Evolutionary conservation across 2,888 invertebrate genomes (phyloP), one percentile per base, ranked within the genome.

Genomic region (Agrotis ipsilon): DNA sequence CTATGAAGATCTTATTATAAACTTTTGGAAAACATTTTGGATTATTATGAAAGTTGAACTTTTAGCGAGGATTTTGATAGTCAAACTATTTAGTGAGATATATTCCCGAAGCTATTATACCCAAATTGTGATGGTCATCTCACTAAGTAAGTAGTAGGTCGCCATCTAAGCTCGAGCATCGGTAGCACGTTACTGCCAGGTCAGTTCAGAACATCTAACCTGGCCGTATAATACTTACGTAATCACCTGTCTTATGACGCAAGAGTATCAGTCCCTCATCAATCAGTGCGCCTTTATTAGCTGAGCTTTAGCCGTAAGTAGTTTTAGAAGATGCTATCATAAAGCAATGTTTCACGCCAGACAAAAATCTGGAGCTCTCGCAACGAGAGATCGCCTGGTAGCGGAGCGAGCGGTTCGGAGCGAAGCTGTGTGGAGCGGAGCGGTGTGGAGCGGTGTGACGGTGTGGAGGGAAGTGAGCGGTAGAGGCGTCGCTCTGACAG

Each of bases 301-400:
- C 43, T 63, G 27, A 63, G 14, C 45, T 48, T 57, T 59, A 77
- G 21, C 43, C 21, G 21, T 63, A 63, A 59, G 45, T 59, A 21
- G 39, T 46, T 72, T 78, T 24, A 59, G 32, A 60, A 60, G 62
- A 60, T 72, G 49, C 19, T 75, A 72, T 75, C 58, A 78, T 58
- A 71, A 63, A 70, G 52, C 51, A 72, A 71, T 59, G 52, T 78
- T 54, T 63, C 24, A 54, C 39, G 45, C 27, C 43, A 55, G 49
- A 72, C 59, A 19, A 59, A 63, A 72, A 60, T 64, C 55, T 59
- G 59, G 54, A 52, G 63, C 76, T 7, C 18, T 46, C 27, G 45
- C 51, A 72, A 72, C 43, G 55, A 43, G 55, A 43, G 61, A 49
- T 59, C 21, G 21, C 43, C 43, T 45, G 14, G n/a, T 14, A 16